Evolutionary conservation across 2,888 invertebrate genomes (phyloP).

Genomic region (Micropterix aruncella): DNA sequence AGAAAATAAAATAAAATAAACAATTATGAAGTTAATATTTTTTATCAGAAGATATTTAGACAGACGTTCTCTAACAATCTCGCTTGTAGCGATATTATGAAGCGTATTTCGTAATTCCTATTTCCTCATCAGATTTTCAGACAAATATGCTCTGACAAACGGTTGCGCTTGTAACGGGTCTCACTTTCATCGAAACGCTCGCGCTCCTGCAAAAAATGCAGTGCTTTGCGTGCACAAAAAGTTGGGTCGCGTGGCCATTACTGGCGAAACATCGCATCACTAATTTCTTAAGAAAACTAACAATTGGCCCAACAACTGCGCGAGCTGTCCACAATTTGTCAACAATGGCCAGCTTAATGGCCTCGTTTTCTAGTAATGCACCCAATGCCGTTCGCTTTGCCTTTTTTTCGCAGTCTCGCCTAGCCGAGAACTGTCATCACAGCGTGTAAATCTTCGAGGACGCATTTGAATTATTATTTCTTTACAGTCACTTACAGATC

Average conservation of each 20-base stretch:
- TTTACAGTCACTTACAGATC: too few relatives aligned
- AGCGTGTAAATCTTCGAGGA: not conserved
- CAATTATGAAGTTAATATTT: too few relatives aligned
- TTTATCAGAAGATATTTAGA: too few relatives aligned
- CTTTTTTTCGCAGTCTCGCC: not conserved
- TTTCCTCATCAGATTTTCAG: too few relatives aligned
- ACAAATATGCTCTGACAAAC: too few relatives aligned
- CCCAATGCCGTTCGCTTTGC: not conserved
- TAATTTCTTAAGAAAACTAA: not conserved
- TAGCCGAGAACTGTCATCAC: not conserved
- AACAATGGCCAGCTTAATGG: not conserved
- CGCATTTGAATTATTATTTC: too few relatives aligned
- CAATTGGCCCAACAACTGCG: not conserved
- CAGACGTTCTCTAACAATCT: too few relatives aligned
- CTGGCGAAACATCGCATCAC: not conserved
- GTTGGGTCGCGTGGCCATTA: not conserved
- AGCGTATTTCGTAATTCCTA: too few relatives aligned
- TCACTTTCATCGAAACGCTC: not conserved
- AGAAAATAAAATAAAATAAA: too few relatives aligned
- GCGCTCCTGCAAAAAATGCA: not conserved
- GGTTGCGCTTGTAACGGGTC: not conserved
- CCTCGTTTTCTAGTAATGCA: not conserved
- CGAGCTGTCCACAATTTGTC: not conserved
- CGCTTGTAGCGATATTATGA: too few relatives aligned
- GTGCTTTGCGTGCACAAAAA: too few relatives aligned